Conservation (phyloP, 2,888 invertebrate species). For the Ariolimax columbianus region DNA sequence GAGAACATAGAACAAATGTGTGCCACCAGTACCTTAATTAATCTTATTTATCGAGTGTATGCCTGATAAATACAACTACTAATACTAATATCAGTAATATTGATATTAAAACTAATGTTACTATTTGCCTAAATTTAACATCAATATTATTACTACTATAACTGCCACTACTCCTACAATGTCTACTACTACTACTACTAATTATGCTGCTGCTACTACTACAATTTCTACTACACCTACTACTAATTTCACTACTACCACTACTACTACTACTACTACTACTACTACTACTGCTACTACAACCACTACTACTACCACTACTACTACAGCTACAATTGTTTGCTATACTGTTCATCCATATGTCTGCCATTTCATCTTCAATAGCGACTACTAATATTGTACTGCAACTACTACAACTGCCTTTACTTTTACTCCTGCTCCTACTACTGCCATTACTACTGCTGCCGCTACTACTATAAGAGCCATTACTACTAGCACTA, state of each 20-base stretch:
- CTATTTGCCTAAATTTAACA: too few relatives aligned
- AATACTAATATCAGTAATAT: too few relatives aligned
- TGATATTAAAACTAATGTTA: too few relatives aligned
- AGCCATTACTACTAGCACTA: conserved; percentile 11
- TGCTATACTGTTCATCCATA: too few relatives aligned
- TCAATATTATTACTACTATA: conserved; percentile 12
- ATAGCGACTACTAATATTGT: conserved; percentile 16
- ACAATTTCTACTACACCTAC: conserved; percentile 32
- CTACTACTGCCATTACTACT: conserved; percentile 34
- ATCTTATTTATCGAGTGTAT: too few relatives aligned
- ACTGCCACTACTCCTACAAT: background rate
- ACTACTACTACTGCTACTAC: conserved; percentile 39
- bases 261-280: conserved; percentile 26
- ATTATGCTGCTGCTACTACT: conserved; percentile 31
- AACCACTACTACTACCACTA: conserved; percentile 36
- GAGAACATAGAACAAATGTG: too few relatives aligned
- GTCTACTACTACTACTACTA: conserved; percentile 38
- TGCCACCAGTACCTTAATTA: too few relatives aligned
- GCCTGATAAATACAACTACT: too few relatives aligned
- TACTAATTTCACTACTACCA: conserved; percentile 28
- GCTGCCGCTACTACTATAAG: conserved; percentile 26
- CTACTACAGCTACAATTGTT: background rate
- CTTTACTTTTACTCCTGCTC: background rate
- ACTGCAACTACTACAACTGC: conserved; percentile 39
- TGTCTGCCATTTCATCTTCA: background rate